phyloP scores from a whole-genome alignment of 2,888 invertebrate genomes.

The Xiphydria camelus region DNA sequence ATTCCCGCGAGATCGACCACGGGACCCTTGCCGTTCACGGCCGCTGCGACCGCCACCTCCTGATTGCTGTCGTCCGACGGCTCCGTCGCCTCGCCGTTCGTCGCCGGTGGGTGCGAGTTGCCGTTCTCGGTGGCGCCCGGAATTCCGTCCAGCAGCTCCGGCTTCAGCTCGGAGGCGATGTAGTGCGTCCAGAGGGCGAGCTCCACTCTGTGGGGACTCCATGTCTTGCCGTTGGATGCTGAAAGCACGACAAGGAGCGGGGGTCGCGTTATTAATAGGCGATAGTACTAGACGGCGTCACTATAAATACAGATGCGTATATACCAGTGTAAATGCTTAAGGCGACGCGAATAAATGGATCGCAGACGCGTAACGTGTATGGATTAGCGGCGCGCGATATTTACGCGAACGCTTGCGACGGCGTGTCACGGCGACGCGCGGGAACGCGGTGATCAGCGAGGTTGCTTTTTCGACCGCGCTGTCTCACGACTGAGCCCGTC shows the following conservation, averaged over 20 bases:
- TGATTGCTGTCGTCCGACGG: constrained; percentile 79
- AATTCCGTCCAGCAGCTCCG: constrained; percentile 80
- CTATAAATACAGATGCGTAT: no score
- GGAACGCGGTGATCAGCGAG: no score
- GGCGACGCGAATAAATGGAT: no score
- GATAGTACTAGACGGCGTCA: no score
- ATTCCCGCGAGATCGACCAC: constrained; percentile 61
- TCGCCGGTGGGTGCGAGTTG: constrained; percentile 52
- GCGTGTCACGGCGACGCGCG: no score
- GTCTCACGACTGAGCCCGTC: no score
- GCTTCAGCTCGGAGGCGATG: constrained; percentile 82
- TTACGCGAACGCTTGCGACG: no score
- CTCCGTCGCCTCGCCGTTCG: constrained; percentile 50
- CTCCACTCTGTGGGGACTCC: constrained; percentile 77
- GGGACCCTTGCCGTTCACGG: constrained; percentile 58
- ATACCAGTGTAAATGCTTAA: no score
- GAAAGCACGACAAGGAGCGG: constrained; percentile 59
- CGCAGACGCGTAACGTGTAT: no score
- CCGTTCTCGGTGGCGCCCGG: constrained; percentile 59
- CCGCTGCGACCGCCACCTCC: constrained; percentile 64
- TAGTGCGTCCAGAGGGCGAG: constrained; percentile 92
- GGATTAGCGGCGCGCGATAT: no score
- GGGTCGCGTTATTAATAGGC: not conserved
- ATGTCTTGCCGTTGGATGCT: constrained; percentile 57
- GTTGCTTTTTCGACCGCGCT: no score